Evolutionary conservation across 2,113 vertebrate species (phyloP), one percentile per base, ranked within the genome.

Genomic region (Salvelinus namaycush): DNA sequence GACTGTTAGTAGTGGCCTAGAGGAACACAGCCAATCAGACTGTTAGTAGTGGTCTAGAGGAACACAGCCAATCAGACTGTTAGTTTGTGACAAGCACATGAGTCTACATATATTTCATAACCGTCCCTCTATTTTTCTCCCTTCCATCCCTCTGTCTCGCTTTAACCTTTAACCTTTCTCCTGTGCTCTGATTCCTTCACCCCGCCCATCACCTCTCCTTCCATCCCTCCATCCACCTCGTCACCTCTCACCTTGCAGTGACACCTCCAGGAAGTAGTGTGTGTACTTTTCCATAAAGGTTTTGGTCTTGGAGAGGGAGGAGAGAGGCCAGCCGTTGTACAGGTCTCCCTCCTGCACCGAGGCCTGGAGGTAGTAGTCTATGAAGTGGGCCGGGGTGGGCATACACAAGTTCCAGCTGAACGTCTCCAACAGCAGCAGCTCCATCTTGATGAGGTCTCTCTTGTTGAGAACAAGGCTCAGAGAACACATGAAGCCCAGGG

Each of bases 341-440:
- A 96, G 92, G 89, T 98, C 96, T 0, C 91, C 93, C 79, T 95
- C 94, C n/a, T 93, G 93, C 85, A 95, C 70, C 0, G 96, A 95
- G 59, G 89, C 93, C 14, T 85, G 87, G 90, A 98, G 96, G 95
- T 98, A 98, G 94, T 96, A 97, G 92, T 97, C 96, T n/a, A 97
- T 95, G 85, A 96, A 98, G 90, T 97, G 96, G 20, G 96, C 96
- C 0, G 97, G 93, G 0, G 96, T 98, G 77, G 97, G 96, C 90
- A 97, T 92, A 82, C 96, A 97, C 67, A 98, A 92, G 84, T 97
- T 96, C 96, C 96, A 98, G 84, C 89, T 78, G 31, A 98, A 97
- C n/a, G 93, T 95, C 87, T 97, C 95, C 78, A 98, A 92, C 70
- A 98, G 92, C 83, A 97, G 91, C 78, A 96, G 91, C 89, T 98